Base-by-base conservation (phyloP, 2,888 invertebrate genomes). In the Fragum fragum region DNA sequence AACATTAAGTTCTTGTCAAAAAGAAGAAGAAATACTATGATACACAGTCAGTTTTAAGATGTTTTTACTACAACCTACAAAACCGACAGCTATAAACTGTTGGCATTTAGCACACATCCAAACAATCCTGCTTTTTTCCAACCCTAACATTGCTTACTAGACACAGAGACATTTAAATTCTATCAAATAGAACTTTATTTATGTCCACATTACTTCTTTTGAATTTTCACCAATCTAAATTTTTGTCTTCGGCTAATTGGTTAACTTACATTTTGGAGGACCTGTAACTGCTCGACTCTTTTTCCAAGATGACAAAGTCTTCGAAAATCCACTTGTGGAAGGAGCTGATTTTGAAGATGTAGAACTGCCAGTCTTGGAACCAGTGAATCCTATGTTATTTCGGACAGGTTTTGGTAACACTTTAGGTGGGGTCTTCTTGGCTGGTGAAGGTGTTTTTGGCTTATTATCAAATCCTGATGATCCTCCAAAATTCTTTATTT, bases 271-370 rank as follows among this genome's bases (percentile, higher is more conserved):
- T 77, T 81, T 81, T 18, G 74, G 61, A 29, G 47, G 47, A 47
- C 47, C 47, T 9, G 73, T 83, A 16, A 88, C 81, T 36, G 83
- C 80, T 71, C 89, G 71, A 28, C 86, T 89, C 73, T 88, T 89
- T 71, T 89, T 89, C 89, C 89, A 89, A 26, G 88, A 87, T n/a
- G 89, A 86, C 63, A 89, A 72, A 39, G 89, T 89, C 80, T 88
- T 89, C 0, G 89, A 88, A 55, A 89, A 73, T 14, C 81, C 86
- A 36, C 66, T 73, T n/a, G 66, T 23, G 36, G 76, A 47, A 14
- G 68, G 16, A 39, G 74, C 29, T 3, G 23, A 21, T 66, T 66
- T 66, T 14, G 11, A 14, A 23, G 39, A 66, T 16, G 21, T 21
- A 26, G 55, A 32, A 63, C 29, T 53, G n/a, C 32, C 53, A 32